phyloP scores from a whole-genome alignment of 2,113 vertebrate species.

The Coptodon bakossiorum region DNA sequence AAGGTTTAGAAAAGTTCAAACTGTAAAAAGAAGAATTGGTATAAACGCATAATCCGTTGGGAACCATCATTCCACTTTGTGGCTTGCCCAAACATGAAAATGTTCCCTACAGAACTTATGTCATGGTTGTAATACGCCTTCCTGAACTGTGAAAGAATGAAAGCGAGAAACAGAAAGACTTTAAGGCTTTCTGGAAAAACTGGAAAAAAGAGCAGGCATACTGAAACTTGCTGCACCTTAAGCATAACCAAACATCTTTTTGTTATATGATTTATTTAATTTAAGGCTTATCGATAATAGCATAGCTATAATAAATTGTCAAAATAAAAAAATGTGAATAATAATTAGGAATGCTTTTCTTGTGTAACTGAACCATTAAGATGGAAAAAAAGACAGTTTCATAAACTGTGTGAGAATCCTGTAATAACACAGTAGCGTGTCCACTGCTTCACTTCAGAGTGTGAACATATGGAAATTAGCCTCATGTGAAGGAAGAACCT shows the following conservation, averaged over 20 bases:
- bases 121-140: neutral
- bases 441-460: neutral
- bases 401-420: neutral
- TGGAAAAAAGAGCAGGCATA: neutral
- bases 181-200: neutral
- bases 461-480: neutral
- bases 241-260: neutral
- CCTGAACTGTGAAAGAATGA: neutral
- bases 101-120: neutral
- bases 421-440: neutral
- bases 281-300: neutral
- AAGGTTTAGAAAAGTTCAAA: neutral
- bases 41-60: neutral
- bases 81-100: neutral
- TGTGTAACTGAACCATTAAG: neutral
- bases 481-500: neutral
- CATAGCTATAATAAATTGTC: neutral
- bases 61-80: neutral
- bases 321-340: no score
- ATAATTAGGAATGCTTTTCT: no score
- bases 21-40: neutral
- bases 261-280: neutral
- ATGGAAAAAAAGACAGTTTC: no score
- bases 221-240: neutral
- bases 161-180: neutral